Conservation (phyloP, 2,888 invertebrate species). For the Clostera curtula region DNA sequence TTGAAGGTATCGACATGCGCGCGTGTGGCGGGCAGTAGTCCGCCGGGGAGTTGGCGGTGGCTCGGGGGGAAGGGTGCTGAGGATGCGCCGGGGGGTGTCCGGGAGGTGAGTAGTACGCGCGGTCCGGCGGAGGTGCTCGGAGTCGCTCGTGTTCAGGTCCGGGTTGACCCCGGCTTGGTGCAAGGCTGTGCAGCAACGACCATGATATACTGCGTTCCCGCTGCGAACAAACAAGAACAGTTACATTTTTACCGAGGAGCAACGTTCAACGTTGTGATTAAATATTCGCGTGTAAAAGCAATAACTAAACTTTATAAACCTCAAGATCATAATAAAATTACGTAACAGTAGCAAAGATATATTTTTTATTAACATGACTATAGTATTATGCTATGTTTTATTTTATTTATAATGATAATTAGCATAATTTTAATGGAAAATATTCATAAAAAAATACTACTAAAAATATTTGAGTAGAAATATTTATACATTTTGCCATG, state of each 20-base stretch:
- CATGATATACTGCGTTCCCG: constrained; percentile 70
- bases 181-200: constrained; percentile 71
- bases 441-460: too few species aligned
- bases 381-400: too few species aligned
- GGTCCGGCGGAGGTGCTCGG: constrained; percentile 35
- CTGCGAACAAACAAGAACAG: constrained; percentile 38
- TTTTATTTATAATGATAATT: too few species aligned
- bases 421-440: neutral
- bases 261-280: too few species aligned
- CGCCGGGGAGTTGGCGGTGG: constrained; percentile 36
- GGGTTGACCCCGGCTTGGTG: constrained; percentile 50
- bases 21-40: constrained; percentile 44
- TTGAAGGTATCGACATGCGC: constrained; percentile 43
- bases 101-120: constrained; percentile 30
- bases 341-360: too few species aligned
- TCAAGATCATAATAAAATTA: too few species aligned
- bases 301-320: too few species aligned
- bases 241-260: too few species aligned
- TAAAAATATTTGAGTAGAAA: too few species aligned
- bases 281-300: too few species aligned
- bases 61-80: constrained; percentile 29
- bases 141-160: constrained; percentile 35
- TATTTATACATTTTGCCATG: too few species aligned
- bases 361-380: too few species aligned
- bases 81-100: constrained; percentile 25